phyloP scores from a whole-genome alignment of 2,113 vertebrate species.

The Apteryx mantelli region DNA sequence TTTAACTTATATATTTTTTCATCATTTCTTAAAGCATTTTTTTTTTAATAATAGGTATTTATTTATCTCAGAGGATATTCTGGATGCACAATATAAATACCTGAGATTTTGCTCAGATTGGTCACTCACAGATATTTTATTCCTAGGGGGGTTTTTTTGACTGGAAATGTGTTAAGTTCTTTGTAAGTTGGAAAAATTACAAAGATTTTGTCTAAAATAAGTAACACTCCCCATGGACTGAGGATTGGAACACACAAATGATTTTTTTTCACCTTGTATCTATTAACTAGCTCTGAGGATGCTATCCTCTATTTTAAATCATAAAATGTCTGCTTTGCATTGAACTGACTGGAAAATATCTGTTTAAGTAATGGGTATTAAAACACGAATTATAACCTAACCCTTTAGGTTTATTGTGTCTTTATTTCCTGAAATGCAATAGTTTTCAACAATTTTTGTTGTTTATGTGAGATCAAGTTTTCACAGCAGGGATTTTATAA shows the following conservation, averaged over 20 bases:
- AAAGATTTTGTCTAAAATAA: background rate
- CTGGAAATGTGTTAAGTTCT: accelerated
- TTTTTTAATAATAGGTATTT: background rate
- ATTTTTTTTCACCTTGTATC: background rate
- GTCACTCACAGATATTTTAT: background rate
- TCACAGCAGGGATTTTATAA: background rate
- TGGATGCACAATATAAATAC: background rate
- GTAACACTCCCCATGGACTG: background rate
- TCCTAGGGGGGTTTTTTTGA: background rate
- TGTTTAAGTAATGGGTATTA: background rate
- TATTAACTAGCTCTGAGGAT: background rate
- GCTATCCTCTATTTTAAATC: background rate
- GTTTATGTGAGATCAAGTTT: background rate
- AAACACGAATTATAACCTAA: background rate
- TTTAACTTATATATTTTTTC: background rate
- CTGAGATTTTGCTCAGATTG: background rate
- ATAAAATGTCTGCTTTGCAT: background rate
- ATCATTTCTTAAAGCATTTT: background rate
- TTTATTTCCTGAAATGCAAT: background rate
- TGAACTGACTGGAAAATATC: background rate
- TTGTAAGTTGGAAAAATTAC: background rate
- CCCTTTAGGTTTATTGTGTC: background rate
- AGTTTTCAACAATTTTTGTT: background rate
- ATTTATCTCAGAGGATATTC: background rate
- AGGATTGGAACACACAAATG: background rate